Evolutionary conservation across 2,888 invertebrate genomes (phyloP), one percentile per base, ranked within the genome.

Genomic region (Lycocerus yunnanus): DNA sequence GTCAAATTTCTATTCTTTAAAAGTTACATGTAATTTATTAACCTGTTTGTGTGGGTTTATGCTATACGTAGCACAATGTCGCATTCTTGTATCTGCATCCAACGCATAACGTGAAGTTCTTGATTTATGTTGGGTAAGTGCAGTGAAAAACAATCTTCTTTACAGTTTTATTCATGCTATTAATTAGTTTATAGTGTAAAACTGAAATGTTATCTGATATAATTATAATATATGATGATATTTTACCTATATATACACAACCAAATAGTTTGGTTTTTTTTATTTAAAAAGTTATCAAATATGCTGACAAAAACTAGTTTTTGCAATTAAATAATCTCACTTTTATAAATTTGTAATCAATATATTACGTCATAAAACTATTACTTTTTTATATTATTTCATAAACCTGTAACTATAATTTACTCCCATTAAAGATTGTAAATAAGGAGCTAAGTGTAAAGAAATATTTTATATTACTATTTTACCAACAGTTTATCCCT

Each of bases 41-140:
- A 80, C 80, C 82, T 79, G 80, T 79, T 80, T 82, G 83, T 83
- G 83, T 83, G 83, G 82, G 83, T 82, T 63, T 63, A 20, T 63
- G 20, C 61, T 63, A 20, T 63, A 82, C 81, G 69, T 76, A 79
- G 80, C 78, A 80, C 80, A 78, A 73, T 80, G 81, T 81, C 79
- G 80, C 82, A 82, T 83, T 82, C 82, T 78, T 80, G 77, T 78
- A 77, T 75, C 78, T 80, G 78, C 77, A 77, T 80, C 81, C 81
- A 81, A 82, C 82, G 80, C 82, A 78, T 73, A 75, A 76, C 79
- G 77, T 73, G 80, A 78, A 74, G 43, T 58, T 67, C 67, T 63
- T 74, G 74, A 74, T 74, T 74, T 74, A 74, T 74, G 58, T 43
- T 67, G 70, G 27, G 20, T 27, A 58, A 68, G 74, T 68, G 71